Conservation (phyloP, 2,888 invertebrate species). For the Orthosia gothica region DNA sequence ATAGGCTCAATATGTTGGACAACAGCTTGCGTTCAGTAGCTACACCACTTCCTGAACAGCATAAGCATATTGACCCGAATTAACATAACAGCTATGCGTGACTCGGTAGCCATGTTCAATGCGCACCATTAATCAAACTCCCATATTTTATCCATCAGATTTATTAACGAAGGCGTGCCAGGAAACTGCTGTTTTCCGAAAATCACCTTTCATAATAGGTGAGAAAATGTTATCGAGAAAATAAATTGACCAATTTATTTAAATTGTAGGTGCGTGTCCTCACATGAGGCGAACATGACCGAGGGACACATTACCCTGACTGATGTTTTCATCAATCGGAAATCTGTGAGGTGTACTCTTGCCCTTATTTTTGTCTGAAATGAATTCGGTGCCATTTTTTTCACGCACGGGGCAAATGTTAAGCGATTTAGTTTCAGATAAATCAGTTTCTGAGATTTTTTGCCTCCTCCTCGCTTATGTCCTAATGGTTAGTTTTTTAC, state of each 20-base stretch:
- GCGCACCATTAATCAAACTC: constrained; percentile 30
- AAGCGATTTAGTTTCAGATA: constrained; percentile 50
- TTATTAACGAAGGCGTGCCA: constrained; percentile 55
- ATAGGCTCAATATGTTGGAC: constrained; percentile 29
- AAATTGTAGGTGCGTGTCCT: constrained; percentile 66
- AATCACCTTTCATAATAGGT: constrained; percentile 49
- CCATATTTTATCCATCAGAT: constrained; percentile 50
- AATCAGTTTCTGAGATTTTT: constrained; percentile 46
- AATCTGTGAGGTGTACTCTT: constrained; percentile 65
- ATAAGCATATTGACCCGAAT: constrained; percentile 40
- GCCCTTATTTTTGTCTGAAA: constrained; percentile 53
- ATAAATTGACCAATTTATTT: constrained; percentile 72
- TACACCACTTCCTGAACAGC: constrained; percentile 35
- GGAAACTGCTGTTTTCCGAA: constrained; percentile 38
- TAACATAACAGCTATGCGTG: constrained; percentile 53
- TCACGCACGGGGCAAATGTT: constrained; percentile 19
- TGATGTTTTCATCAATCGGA: constrained; percentile 70
- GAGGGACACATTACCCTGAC: constrained; percentile 67
- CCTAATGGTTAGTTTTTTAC: constrained; percentile 2
- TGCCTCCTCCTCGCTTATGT: not conserved
- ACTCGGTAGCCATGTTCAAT: constrained; percentile 29
- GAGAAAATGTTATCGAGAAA: constrained; percentile 56
- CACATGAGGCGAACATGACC: constrained; percentile 63
- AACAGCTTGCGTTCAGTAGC: constrained; percentile 38
- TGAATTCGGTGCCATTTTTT: constrained; percentile 48